Evolutionary conservation across 2,797 vertebrate genomes (phyloP), one percentile per base, ranked within the genome.

Genomic region (Philypnodon macrostomus): DNA sequence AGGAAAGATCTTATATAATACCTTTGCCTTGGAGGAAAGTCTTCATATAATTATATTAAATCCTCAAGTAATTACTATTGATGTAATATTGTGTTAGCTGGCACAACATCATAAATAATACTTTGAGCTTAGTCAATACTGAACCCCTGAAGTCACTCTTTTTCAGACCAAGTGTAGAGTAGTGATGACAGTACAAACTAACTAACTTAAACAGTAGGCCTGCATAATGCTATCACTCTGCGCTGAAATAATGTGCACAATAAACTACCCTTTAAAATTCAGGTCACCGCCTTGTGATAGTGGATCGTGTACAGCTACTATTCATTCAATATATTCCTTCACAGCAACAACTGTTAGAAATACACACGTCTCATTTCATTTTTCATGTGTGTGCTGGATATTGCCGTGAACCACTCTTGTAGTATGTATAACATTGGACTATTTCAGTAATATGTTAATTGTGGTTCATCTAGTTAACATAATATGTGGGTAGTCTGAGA

Each of bases 1-100:
- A 84, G 77, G 70, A 84, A 89, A 87, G 79, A 88, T 84, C 79
- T 80, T 86, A 80, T 85, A 83, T 86, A 87, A 83, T 67, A 61
- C 65, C 64, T 75, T n/a, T 70, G 63, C 63, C 64, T 77, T 67
- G 78, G 66, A 55, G 70, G 53, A 53, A 51, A 72, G 23, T 58
- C 21, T 76, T 57, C 60, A 62, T 59, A 69, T 53, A 76, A 81
- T 67, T 73, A 67, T 72, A 61, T 68, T 52, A 58, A 69, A 77
- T 57, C 60, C 63, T 61, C 32, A 37, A 26, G 58, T 72, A 64
- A 80, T 79, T 71, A 68, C 45, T 83, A 69, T 32, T 45, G 58
- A 58, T 65, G 42, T 48, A 53, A 61, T 53, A 50, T 68, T 53
- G 50, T 21, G 36, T 63, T 56, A 40, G 47, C 33, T 55, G 40